Conservation (phyloP, 2,888 invertebrate genomes). For the Lepas anatifera region DNA sequence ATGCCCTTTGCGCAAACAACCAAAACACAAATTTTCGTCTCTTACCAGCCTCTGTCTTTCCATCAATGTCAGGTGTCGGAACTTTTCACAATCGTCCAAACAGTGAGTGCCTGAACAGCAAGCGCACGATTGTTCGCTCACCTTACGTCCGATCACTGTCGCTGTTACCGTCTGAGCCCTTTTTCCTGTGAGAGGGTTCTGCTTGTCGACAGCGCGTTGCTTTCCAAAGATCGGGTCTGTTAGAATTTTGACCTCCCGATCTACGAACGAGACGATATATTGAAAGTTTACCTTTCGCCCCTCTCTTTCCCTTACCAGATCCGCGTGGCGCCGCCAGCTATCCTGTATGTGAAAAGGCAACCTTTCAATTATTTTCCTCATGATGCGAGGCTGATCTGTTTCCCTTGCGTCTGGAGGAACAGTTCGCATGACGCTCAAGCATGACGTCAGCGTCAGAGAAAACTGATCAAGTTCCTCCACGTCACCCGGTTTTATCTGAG, state of each 20-base stretch:
- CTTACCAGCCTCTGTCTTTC: background rate
- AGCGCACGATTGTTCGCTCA: background rate
- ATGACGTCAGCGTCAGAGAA: background rate
- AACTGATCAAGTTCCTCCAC: background rate
- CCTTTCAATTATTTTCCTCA: slow-evolving; percentile 9
- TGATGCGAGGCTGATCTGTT: slow-evolving; percentile 9
- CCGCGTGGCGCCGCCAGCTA: background rate
- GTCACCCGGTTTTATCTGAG: background rate
- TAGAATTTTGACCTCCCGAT: background rate
- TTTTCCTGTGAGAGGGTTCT: background rate
- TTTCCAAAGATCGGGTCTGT: background rate
- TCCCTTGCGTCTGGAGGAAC: background rate
- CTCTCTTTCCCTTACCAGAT: background rate
- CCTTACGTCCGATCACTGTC: background rate
- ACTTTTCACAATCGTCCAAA: background rate
- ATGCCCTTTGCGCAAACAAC: background rate
- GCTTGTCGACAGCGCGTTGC: background rate
- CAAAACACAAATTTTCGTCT: background rate
- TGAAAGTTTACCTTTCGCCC: background rate
- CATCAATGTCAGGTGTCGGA: background rate
- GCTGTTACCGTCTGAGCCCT: background rate
- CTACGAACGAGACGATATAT: slow-evolving; percentile 1
- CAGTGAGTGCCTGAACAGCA: background rate
- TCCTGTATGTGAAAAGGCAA: background rate
- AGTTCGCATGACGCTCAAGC: background rate